Evolutionary conservation across 2,888 invertebrate species (phyloP).

Genomic region (Thereva nobilitata): DNA sequence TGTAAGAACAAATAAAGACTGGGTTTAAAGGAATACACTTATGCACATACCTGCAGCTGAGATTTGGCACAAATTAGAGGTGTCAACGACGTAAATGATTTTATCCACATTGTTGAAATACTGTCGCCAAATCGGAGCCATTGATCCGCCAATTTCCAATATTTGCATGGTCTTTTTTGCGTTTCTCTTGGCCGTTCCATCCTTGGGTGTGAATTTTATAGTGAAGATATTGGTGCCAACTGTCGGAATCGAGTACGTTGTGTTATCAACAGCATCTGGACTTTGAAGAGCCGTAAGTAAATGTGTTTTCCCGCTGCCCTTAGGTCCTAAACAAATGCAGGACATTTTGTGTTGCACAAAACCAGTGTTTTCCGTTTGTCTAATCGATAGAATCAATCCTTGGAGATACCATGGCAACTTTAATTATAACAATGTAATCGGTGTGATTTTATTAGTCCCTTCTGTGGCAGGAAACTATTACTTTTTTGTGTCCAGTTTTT

Average conservation of each 20-base stretch:
- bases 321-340: slow-evolving; percentile 76
- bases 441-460: too few species aligned
- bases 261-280: slow-evolving; percentile 71
- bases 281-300: slow-evolving; percentile 75
- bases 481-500: too few species aligned
- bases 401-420: too few species aligned
- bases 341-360: slow-evolving; percentile 46
- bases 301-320: slow-evolving; percentile 80
- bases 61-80: slow-evolving; percentile 83
- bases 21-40: too few species aligned
- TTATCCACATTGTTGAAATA: slow-evolving; percentile 70
- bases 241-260: slow-evolving; percentile 78
- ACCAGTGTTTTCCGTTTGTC: background rate
- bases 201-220: slow-evolving; percentile 61
- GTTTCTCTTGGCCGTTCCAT: slow-evolving; percentile 44
- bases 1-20: too few species aligned
- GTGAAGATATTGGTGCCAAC: slow-evolving; percentile 78
- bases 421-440: too few species aligned
- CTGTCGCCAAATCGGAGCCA: slow-evolving; percentile 81
- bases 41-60: slow-evolving; percentile 72
- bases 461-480: too few species aligned
- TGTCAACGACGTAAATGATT: slow-evolving; percentile 80
- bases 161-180: slow-evolving; percentile 62
- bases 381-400: slow-evolving; percentile 3
- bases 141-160: slow-evolving; percentile 78